A percentile compares a stretch with the other conserved stretches of the same genome.
Evolutionary conservation across 2,888 invertebrate genomes (phyloP).

Genomic region (Lepidonotus clava): DNA sequence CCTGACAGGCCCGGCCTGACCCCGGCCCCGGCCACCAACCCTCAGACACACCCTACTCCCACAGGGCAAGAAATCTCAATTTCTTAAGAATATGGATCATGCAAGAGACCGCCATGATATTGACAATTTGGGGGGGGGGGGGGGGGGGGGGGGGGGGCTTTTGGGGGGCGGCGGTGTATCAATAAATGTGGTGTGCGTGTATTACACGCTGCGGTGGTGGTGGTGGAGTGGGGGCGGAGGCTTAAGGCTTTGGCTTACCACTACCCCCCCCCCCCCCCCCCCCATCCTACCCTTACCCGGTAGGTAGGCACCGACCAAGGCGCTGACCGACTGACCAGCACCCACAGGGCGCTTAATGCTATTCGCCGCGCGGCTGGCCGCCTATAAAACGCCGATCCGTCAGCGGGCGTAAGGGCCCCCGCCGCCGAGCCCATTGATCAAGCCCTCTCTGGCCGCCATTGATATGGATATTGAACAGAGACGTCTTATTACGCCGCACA

Average conservation of each 20-base stretch:
- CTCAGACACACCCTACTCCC: neutral
- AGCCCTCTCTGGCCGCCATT: slow-evolving; percentile 35
- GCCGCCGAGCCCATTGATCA: slow-evolving; percentile 16
- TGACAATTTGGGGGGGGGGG: neutral
- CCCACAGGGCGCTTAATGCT: slow-evolving; percentile 30
- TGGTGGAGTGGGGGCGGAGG: too few species aligned
- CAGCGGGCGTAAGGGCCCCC: neutral
- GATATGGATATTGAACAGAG: slow-evolving; percentile 48
- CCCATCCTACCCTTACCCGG: neutral
- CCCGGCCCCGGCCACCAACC: too few species aligned
- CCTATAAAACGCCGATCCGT: slow-evolving; percentile 46
- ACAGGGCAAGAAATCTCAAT: slow-evolving; percentile 7
- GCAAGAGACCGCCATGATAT: neutral
- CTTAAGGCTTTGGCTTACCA: too few species aligned
- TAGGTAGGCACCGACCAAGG: neutral
- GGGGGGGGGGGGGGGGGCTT: too few species aligned
- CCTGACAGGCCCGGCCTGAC: slow-evolving; percentile 1
- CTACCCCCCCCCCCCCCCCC: slow-evolving; percentile 11
- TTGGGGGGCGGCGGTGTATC: too few species aligned
- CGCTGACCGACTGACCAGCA: slow-evolving; percentile 16
- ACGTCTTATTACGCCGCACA: slow-evolving; percentile 25
- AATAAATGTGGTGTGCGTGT: too few species aligned
- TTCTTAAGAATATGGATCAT: slow-evolving; percentile 31
- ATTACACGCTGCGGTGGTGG: too few species aligned
- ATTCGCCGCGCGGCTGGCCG: slow-evolving; percentile 18